Base-by-base conservation (phyloP, 2,888 invertebrate species). In the Leptogaster cylindrica region DNA sequence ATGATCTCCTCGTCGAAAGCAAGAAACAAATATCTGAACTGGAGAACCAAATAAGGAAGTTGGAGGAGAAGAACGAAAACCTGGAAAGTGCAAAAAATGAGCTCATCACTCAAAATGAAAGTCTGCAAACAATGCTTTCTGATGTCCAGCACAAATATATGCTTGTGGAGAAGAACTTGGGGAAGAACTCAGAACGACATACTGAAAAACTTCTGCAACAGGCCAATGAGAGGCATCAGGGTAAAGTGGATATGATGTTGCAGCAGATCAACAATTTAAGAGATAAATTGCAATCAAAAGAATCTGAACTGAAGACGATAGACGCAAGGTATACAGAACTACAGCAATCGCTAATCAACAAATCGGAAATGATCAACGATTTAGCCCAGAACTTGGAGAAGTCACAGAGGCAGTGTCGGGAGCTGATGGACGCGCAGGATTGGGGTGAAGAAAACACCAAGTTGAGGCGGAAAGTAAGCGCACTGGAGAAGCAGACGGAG, bases 331-430 rank as follows among this genome's bases (percentile, higher is more conserved):
- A 85, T 72, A 81, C 81, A 73, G 86, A 88, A 27, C 77, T 85
- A 2, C 85, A 88, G 52, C 80, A 83, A 70, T 85, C 84, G 14
- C 74, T 88, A 44, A 82, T 86, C 50, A 88, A 89, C 41, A 89
- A 88, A 70, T 84, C 85, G 0, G 82, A 83, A 0, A 85, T 85
- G 12, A 87, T 89, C 68, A 88, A 88, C 76, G 82, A 85, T 46
- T 73, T 89, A n/a, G 85, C 84, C 1, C 79, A 80, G 18, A 87
- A 85, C 18, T 73, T 89, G 50, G 85, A 87, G 70, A 83, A 85
- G 4, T 85, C 88, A 0, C 89, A 89, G 72, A 72, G 77, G 5
- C 82, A 82, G 39, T 83, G 79, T 71, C 78, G 81, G 6, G 80
- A 82, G 68, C 70, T 83, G 1, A 68, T 75, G 10, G 69, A 70